Percentiles rank a stretch among this genome's conserved stretches.
Evolutionary conservation across 2,113 vertebrate species (phyloP).

Genomic region (Hyperoodon ampullatus): DNA sequence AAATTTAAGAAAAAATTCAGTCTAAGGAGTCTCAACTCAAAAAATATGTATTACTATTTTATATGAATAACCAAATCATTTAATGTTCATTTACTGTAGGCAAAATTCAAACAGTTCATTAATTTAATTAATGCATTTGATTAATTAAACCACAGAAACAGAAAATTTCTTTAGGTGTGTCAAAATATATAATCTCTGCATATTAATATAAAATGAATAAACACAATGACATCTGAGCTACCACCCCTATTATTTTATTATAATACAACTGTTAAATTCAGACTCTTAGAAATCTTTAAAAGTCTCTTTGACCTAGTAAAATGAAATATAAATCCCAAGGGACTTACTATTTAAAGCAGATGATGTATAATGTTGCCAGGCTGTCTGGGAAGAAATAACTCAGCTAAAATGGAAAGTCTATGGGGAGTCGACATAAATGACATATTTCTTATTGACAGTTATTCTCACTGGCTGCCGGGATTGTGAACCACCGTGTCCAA

Average conservation of each 20-base stretch:
- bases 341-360: constrained; percentile 68
- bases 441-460: constrained; percentile 10
- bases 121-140: constrained; percentile 70
- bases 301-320: constrained; percentile 72
- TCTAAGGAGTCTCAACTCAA: constrained; percentile 47
- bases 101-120: constrained; percentile 67
- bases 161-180: constrained; percentile 53
- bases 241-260: constrained; percentile 66
- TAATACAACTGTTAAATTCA: constrained; percentile 64
- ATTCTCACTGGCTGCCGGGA: not conserved
- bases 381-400: constrained; percentile 56
- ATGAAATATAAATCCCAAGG: constrained; percentile 68
- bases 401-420: constrained; percentile 31
- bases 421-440: not conserved
- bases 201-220: constrained; percentile 72
- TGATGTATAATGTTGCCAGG: constrained; percentile 66
- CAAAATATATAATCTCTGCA: constrained; percentile 39
- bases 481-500: not conserved
- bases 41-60: constrained; percentile 65
- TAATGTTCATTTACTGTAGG: constrained; percentile 62
- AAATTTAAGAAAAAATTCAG: constrained; percentile 44
- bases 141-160: constrained; percentile 70
- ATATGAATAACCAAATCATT: constrained; percentile 66
- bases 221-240: constrained; percentile 70
- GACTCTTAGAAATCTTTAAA: constrained; percentile 70